These are phyloP conservation scores for Mechanitis mazaeus DNA, from an alignment of 2,888 invertebrate species.

Conservation along the genomic window DNA sequence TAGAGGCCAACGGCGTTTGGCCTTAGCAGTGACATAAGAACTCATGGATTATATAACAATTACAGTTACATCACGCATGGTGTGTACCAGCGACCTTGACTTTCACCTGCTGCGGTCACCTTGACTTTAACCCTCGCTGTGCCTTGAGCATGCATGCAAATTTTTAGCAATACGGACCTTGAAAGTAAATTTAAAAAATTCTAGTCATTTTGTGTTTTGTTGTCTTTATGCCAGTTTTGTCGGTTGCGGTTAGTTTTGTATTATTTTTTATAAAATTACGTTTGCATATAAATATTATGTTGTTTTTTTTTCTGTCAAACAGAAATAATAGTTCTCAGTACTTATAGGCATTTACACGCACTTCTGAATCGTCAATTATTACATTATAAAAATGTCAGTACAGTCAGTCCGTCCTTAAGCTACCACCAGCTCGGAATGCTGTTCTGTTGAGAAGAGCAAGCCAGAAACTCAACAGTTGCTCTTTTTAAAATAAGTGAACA, in stretches of 20 bases:
- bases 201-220: slow-evolving; percentile 1
- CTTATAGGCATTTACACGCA: too few species aligned
- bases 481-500: too few species aligned
- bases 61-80: slow-evolving; percentile 41
- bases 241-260: neutral
- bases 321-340: too few species aligned
- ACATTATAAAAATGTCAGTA: too few species aligned
- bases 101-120: slow-evolving; percentile 51
- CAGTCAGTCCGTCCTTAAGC: too few species aligned
- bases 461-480: too few species aligned
- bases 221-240: neutral
- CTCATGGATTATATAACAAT: slow-evolving; percentile 24
- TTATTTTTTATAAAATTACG: neutral
- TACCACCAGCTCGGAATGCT: too few species aligned
- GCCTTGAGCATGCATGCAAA: slow-evolving; percentile 24
- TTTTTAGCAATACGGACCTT: slow-evolving; percentile 17
- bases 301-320: too few species aligned
- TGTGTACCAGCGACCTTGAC: slow-evolving; percentile 51
- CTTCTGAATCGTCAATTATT: too few species aligned
- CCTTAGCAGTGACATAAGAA: slow-evolving; percentile 22
- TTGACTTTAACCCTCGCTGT: slow-evolving; percentile 42
- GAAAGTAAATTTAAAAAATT: neutral
- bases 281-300: too few species aligned
- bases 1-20: slow-evolving; percentile 12
- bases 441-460: too few species aligned